Base-by-base conservation (phyloP, 2,113 vertebrate species). In the Entelurus aequoreus region DNA sequence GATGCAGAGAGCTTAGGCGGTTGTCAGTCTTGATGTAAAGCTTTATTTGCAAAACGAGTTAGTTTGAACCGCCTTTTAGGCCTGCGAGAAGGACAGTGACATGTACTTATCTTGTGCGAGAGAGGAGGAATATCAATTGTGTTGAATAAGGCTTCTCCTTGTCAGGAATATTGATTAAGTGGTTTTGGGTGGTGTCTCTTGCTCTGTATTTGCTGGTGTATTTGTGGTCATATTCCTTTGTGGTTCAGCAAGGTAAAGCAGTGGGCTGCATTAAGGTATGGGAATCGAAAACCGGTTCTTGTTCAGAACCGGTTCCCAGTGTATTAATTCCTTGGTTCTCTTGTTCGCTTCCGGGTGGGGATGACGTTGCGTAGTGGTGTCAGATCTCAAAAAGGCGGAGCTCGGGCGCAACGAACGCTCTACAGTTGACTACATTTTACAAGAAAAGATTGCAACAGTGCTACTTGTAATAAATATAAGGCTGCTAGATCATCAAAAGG, bases 11-110 rank as follows among this genome's bases (percentile, higher is more conserved):
- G 83, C 80, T 87, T 84, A 84, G 79, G 76, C 67, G 75, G 66
- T 63, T 87, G 82, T 84, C 80, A 87, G 71, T 85, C 84, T 80
- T 83, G 79, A 84, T 80, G 84, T 82, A 84, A 85, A 75, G 87
- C 82, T 85, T 87, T 86, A 84, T 88, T 88, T 88, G 81, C 78
- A 68, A 73, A 82, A 74, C 66, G 78, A 82, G 81, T 84, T 80
- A 73, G 76, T 79, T 75, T 68, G 78, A 79, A 80, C 78, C 65
- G 77, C 78, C 61, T 82, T 81, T 83, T 84, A 80, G 79, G 84
- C 77, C 71, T 70, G 76, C 70, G 46, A 53, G 64, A 72, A 75
- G 74, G 71, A 76, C 80, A 72, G 69, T 70, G 75, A 76, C 80
- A 80, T 79, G 77, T 80, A 79, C 83, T 84, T 85, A 80, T 86